phyloP scores from a whole-genome alignment of 1,140 invertebrate species.

The Eriocheir sinensis region DNA sequence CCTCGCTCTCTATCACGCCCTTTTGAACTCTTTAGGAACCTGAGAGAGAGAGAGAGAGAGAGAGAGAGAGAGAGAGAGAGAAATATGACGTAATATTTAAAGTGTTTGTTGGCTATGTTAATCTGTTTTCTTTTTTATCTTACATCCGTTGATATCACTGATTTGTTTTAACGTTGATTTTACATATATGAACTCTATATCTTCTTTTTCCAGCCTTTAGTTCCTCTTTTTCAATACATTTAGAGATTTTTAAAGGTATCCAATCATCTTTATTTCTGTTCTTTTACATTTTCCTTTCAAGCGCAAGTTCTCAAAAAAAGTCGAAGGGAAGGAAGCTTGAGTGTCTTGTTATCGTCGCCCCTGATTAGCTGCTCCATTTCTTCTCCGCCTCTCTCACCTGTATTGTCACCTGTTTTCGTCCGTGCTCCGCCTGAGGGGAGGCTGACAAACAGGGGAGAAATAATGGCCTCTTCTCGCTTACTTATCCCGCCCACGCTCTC shows the following conservation, averaged over 20 bases:
- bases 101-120: neutral
- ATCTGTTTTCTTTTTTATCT: constrained; percentile 2
- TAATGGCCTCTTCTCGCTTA: no score
- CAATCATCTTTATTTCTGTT: no score
- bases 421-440: no score
- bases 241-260: neutral
- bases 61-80: constrained; percentile 42
- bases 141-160: neutral
- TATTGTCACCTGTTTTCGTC: neutral
- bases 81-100: neutral
- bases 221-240: neutral
- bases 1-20: neutral
- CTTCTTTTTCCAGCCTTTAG: neutral
- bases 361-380: no score
- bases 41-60: constrained; percentile 45
- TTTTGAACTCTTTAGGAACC: neutral
- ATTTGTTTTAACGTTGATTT: neutral
- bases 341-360: neutral
- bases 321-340: neutral
- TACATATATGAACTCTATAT: neutral
- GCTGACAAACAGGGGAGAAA: no score
- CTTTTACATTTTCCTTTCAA: no score
- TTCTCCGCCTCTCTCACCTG: neutral
- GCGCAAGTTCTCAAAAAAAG: neutral
- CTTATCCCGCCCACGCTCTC: neutral